Evolutionary conservation across 2,888 invertebrate species (phyloP).

Genomic region (Pyralis farinalis): DNA sequence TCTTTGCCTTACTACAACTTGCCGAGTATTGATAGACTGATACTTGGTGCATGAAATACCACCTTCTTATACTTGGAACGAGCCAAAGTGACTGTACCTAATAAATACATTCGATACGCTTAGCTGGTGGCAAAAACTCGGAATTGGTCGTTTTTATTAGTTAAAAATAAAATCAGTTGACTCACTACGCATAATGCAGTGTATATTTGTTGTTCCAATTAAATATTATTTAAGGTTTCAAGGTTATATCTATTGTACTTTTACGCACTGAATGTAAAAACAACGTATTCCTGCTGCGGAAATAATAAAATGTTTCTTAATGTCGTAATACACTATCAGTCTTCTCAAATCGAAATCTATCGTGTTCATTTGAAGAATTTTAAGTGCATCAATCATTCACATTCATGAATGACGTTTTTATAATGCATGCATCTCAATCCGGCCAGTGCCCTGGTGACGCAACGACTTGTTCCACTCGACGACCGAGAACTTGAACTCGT

Average conservation of each 20-base stretch:
- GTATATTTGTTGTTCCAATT: too few relatives aligned
- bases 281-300: too few relatives aligned
- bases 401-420: conserved; percentile 28
- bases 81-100: conserved; percentile 55
- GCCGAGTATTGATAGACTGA: conserved; percentile 36
- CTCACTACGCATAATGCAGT: conserved; percentile 10
- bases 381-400: conserved; percentile 25
- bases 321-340: neutral
- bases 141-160: conserved; percentile 39
- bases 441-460: conserved; percentile 67
- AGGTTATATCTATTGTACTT: too few relatives aligned
- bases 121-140: conserved; percentile 40
- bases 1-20: conserved; percentile 20
- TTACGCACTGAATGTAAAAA: too few relatives aligned
- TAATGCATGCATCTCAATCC: conserved; percentile 46
- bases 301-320: neutral
- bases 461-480: conserved; percentile 47
- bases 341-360: neutral
- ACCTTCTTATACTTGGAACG: conserved; percentile 59
- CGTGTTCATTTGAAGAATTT: neutral
- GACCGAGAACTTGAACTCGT: conserved; percentile 70
- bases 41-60: conserved; percentile 22
- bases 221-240: too few relatives aligned
- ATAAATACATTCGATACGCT: conserved; percentile 52
- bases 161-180: conserved; percentile 20